phyloP scores from a whole-genome alignment of 2,888 invertebrate species.

The Hirtodrosophila histrioides region DNA sequence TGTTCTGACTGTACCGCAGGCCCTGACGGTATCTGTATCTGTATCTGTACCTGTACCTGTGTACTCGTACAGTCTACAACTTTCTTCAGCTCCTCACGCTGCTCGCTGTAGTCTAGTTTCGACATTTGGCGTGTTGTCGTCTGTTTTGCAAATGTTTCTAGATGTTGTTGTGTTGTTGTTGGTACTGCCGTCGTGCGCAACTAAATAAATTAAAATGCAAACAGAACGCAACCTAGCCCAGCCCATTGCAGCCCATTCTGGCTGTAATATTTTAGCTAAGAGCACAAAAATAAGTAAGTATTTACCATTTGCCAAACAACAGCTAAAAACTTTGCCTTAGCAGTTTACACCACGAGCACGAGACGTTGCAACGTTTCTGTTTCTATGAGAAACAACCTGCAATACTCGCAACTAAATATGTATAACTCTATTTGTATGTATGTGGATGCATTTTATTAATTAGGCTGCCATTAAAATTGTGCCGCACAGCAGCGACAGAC shows the following conservation, averaged over 20 bases:
- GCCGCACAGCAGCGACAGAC: slow-evolving; percentile 22
- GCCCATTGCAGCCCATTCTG: slow-evolving; percentile 3
- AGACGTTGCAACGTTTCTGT: slow-evolving; percentile 15
- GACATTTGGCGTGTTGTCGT: slow-evolving; percentile 58
- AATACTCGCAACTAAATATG: slow-evolving; percentile 15
- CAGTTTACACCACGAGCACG: slow-evolving; percentile 45
- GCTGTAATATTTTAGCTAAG: slow-evolving; percentile 60
- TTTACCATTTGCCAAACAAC: slow-evolving; percentile 44
- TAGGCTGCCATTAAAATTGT: slow-evolving; percentile 80
- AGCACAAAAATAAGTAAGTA: slow-evolving; percentile 43
- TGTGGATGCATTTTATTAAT: slow-evolving; percentile 77
- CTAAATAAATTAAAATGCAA: slow-evolving; percentile 78
- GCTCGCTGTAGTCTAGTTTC: slow-evolving; percentile 8
- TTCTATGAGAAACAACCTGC: slow-evolving; percentile 21
- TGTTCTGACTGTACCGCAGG: not conserved
- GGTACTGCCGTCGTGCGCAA: slow-evolving; percentile 55
- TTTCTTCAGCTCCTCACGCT: slow-evolving; percentile 1
- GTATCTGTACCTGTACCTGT: not conserved
- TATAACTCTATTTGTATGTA: slow-evolving; percentile 1
- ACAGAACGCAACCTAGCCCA: slow-evolving; percentile 43
- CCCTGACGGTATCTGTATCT: slow-evolving; percentile 12
- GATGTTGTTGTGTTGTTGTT: slow-evolving; percentile 33
- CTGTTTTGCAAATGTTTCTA: slow-evolving; percentile 23
- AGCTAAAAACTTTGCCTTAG: slow-evolving; percentile 41
- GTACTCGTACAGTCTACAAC: not conserved